Evolutionary conservation across 1,140 invertebrate genomes (phyloP).

Genomic region (Pachypsylla venusta): DNA sequence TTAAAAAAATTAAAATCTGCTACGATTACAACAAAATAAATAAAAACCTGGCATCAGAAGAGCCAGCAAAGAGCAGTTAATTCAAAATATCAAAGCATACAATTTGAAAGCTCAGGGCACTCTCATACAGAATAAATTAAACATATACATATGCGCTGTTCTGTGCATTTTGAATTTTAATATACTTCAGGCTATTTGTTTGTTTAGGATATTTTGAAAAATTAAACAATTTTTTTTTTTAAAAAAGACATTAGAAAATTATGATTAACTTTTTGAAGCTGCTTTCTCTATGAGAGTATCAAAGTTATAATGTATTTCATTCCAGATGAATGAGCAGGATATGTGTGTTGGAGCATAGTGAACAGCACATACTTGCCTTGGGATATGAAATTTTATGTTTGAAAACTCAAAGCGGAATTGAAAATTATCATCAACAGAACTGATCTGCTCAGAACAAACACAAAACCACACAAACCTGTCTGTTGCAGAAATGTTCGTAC

Average conservation of each 20-base stretch:
- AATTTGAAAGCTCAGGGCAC: neutral
- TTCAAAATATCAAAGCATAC: neutral
- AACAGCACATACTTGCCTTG: neutral
- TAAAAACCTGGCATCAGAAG: too few relatives aligned
- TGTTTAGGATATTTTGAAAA: slow-evolving; percentile 5
- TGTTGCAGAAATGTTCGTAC: neutral
- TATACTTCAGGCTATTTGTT: slow-evolving; percentile 5
- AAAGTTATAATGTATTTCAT: slow-evolving; percentile 1
- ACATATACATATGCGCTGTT: neutral
- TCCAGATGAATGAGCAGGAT: slow-evolving; percentile 1
- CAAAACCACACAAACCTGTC: neutral
- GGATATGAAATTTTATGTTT: slow-evolving; percentile 1
- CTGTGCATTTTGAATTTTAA: neutral
- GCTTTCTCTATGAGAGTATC: neutral
- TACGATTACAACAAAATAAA: too few relatives aligned
- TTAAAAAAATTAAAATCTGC: too few relatives aligned
- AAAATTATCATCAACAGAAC: too few relatives aligned
- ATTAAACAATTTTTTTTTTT: neutral
- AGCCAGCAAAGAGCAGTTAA: neutral
- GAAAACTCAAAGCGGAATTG: neutral
- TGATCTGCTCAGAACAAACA: slow-evolving; percentile 1
- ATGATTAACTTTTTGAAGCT: slow-evolving; percentile 6
- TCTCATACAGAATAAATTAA: neutral
- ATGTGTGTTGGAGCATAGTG: neutral
- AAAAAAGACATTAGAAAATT: slow-evolving; percentile 8